A percentile compares a stretch with the other conserved stretches of the same genome.
Conservation (phyloP, 1,140 invertebrate species). For the Dreissena polymorpha region DNA sequence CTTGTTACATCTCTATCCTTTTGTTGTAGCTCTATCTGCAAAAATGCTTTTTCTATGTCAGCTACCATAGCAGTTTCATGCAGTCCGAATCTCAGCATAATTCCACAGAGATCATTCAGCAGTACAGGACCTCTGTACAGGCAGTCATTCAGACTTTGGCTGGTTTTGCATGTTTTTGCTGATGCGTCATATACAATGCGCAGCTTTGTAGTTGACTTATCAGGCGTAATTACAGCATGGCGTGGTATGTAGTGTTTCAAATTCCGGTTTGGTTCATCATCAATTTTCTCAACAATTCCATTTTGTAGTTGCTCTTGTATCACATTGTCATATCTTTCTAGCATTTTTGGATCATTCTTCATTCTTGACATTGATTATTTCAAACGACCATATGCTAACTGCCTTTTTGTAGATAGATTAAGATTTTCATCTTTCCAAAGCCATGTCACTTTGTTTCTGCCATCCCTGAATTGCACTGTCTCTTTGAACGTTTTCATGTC, state of each 20-base stretch:
- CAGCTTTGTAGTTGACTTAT: slow-evolving; percentile 21
- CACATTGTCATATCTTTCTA: slow-evolving; percentile 21
- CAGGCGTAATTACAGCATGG: neutral
- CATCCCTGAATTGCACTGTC: neutral
- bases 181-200: slow-evolving; percentile 20
- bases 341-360: slow-evolving; percentile 1
- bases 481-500: neutral
- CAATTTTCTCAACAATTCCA: slow-evolving; percentile 13
- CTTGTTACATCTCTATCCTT: neutral
- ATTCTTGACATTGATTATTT: neutral
- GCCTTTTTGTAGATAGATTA: neutral
- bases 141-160: slow-evolving; percentile 15
- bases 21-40: neutral
- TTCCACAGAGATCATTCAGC: slow-evolving; percentile 17
- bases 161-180: neutral
- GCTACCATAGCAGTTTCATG: neutral
- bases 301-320: slow-evolving; percentile 27
- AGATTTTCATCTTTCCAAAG: slow-evolving; percentile 24
- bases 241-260: slow-evolving; percentile 4
- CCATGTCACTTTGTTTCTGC: neutral
- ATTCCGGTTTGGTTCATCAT: neutral
- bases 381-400: slow-evolving; percentile 13
- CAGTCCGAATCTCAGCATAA: neutral
- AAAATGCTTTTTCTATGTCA: slow-evolving; percentile 14
- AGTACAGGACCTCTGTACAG: slow-evolving; percentile 11